Base-by-base conservation (phyloP, 2,888 invertebrate genomes). In the Panzeria rudis region DNA sequence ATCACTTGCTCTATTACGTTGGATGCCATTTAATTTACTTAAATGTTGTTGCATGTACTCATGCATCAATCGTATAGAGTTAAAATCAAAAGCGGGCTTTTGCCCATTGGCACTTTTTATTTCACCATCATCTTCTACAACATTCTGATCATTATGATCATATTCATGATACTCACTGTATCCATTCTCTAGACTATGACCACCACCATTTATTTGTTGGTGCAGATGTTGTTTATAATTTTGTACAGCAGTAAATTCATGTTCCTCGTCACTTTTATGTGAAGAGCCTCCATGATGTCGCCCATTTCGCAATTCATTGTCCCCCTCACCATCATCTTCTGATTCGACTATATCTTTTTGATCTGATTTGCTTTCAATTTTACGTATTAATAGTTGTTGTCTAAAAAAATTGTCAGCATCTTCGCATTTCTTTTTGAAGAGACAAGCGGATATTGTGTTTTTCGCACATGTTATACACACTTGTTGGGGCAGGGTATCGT, bases 401-500 rank as follows among this genome's bases (percentile, higher is more conserved):
- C 92, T 92, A 87, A 90, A 92, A 69, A 91, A 92, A 75, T 90
- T 90, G 71, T 92, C 92, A 68, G 92, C 91, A 89, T 92, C 92
- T 88, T 92, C 92, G 86, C 92, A 92, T 86, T 92, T 92, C 87
- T 92, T 91, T 83, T 92, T 92, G 79, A 92, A 91, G 62, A 90
- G 88, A 77, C 90, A 92, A 6, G 92, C 92, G 73, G 91, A 91
- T 20, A 92, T 90, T 41, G 90, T 90, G 38, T 90, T 89, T 86
- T 91, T 91, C 68, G 92, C 92, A 85, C 92, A 92, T 29, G 86
- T 86, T 41, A 92, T 89, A 75, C 92, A 92, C 80, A 92, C 92
- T 88, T 92, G 91, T 79, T 92, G 92, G 61, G 92, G 92, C 84
- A 92, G 85, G 9, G 90, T 90, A 87, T 92, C 92, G 62, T 89